phyloP scores from a whole-genome alignment of 2,888 invertebrate genomes.

The Campaea margaritaria region DNA sequence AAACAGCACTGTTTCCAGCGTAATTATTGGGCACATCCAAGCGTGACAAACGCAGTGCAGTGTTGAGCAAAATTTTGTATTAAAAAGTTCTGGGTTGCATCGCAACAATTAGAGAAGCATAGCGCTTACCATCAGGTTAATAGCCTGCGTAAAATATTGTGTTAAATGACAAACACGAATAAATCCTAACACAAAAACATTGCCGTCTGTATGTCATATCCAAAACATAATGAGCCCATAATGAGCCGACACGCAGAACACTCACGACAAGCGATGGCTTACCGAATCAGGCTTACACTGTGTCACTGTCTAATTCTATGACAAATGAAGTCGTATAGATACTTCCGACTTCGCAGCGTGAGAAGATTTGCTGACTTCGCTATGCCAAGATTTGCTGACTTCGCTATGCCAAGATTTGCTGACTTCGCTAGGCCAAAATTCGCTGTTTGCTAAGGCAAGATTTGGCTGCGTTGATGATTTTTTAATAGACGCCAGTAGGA shows the following conservation, averaged over 20 bases:
- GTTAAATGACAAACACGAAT: too few species aligned
- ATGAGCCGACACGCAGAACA: constrained; percentile 14
- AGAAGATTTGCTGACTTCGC: constrained; percentile 9
- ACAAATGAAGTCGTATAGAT: constrained; percentile 16
- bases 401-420: neutral
- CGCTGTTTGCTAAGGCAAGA: neutral
- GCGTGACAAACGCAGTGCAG: too few species aligned
- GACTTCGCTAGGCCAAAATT: neutral
- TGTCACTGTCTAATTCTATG: constrained; percentile 26
- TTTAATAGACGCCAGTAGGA: too few species aligned
- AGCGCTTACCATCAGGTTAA: too few species aligned
- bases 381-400: too few species aligned
- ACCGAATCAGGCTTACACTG: constrained; percentile 4
- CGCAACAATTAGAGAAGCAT: too few species aligned
- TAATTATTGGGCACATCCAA: too few species aligned
- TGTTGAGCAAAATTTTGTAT: too few species aligned
- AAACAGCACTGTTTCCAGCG: too few species aligned
- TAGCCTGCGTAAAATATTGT: too few species aligned
- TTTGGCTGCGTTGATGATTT: neutral
- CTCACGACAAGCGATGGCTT: constrained; percentile 4
- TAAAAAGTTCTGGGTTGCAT: too few species aligned
- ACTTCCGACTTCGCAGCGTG: constrained; percentile 3
- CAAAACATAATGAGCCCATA: neutral
- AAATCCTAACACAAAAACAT: neutral
- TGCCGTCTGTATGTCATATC: neutral